These are phyloP conservation scores for Pentamera pediparva DNA, from an alignment of 53 echinoderm and acorn worm genomes.

Conservation along the genomic window DNA sequence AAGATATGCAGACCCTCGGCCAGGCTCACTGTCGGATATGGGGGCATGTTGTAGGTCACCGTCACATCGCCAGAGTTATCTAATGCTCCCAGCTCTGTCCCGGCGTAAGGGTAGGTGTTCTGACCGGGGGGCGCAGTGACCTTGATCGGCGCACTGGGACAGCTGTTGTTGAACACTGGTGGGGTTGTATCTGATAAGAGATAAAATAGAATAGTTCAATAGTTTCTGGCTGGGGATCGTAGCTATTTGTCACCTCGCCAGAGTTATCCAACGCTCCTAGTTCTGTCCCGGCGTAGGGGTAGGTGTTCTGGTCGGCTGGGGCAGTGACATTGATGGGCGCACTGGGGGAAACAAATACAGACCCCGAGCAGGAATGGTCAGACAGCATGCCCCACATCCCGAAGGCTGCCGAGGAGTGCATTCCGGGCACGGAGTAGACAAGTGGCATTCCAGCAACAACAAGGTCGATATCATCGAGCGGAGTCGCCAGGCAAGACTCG, in stretches of 20 bases:
- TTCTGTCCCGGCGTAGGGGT: conserved; percentile 36
- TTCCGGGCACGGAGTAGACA: too few species aligned
- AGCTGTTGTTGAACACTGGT: conserved; percentile 65
- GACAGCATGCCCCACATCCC: too few species aligned
- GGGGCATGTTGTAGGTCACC: neutral
- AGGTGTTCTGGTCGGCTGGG: conserved; percentile 18
- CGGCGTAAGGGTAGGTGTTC: conserved; percentile 23
- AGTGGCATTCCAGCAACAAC: too few species aligned
- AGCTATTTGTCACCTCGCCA: neutral
- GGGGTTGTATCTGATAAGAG: conserved; percentile 50
- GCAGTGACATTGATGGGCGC: conserved; percentile 33
- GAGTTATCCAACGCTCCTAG: conserved; percentile 49
- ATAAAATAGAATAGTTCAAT: neutral
- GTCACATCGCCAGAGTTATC: conserved; percentile 43
- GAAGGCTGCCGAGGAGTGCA: too few species aligned
- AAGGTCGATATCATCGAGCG: too few species aligned
- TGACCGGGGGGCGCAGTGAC: conserved; percentile 37
- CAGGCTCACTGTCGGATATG: conserved; percentile 38
- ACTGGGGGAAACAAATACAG: too few species aligned
- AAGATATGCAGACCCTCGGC: conserved; percentile 31
- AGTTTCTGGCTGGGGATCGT: too few species aligned
- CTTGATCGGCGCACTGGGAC: conserved; percentile 35
- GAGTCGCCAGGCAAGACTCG: too few species aligned
- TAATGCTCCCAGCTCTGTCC: conserved; percentile 43
- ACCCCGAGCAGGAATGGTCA: too few species aligned